phyloP scores from a whole-genome alignment of 2,113 vertebrate genomes.

The Urocolius indicus region DNA sequence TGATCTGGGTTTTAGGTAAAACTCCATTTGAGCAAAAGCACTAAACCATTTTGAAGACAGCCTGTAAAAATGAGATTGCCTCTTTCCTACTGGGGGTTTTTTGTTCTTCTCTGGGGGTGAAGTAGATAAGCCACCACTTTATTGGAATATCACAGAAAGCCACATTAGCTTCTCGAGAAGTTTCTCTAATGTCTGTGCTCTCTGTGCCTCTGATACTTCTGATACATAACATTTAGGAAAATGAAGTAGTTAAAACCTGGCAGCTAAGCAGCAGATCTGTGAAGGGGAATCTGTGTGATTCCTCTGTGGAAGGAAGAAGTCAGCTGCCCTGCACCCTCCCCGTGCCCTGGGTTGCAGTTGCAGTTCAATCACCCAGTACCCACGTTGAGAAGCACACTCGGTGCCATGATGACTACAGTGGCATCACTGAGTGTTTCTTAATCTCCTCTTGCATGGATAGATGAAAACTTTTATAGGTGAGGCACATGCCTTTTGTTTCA shows the following conservation, averaged over 20 bases:
- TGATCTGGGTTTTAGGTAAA: not conserved
- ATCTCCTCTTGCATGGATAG: not conserved
- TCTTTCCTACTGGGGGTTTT: not conserved
- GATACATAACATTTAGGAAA: not conserved
- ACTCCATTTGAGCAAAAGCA: not conserved
- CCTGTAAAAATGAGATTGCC: not conserved
- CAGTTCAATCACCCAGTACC: accelerated
- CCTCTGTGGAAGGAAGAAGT: not conserved
- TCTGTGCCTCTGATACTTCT: not conserved
- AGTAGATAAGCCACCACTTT: not conserved
- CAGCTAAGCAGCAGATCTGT: not conserved
- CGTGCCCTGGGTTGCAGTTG: not conserved
- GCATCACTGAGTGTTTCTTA: not conserved
- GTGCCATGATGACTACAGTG: not conserved
- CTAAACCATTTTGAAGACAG: not conserved
- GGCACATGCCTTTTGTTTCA: not conserved
- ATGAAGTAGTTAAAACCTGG: not conserved
- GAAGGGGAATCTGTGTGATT: not conserved
- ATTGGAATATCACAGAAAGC: not conserved
- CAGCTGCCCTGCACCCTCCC: accelerated
- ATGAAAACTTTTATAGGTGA: not conserved
- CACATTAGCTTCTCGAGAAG: not conserved
- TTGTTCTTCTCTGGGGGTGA: not conserved
- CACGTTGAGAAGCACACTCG: not conserved
- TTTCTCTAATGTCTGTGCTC: not conserved